Conservation (phyloP, 2,797 vertebrate species). For the Neomorphus geoffroyi region DNA sequence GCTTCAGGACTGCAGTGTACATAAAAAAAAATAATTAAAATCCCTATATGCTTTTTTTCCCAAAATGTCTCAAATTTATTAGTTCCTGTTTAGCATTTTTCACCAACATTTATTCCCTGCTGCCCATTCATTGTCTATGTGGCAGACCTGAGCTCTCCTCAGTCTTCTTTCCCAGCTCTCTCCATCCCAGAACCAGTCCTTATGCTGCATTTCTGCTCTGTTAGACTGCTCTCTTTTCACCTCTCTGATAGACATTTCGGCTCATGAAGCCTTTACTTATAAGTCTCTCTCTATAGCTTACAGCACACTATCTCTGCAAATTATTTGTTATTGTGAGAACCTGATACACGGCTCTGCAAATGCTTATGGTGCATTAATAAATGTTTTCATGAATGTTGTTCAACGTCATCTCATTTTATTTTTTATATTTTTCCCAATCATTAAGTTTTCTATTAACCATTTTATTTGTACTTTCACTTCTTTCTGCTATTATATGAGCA, state of each 20-base stretch:
- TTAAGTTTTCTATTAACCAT: neutral
- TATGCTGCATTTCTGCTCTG: neutral
- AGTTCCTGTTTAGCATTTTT: neutral
- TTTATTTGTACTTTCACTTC: neutral
- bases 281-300: neutral
- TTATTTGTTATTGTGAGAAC: neutral
- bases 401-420: neutral
- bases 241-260: neutral
- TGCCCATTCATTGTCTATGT: neutral
- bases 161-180: neutral
- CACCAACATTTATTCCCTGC: neutral
- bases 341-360: neutral
- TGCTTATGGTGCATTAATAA: neutral
- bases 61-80: neutral
- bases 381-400: neutral
- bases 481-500: neutral
- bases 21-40: neutral
- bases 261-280: neutral
- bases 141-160: neutral
- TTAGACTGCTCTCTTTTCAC: neutral
- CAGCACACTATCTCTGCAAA: neutral
- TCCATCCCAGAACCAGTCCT: neutral
- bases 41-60: fast-evolving
- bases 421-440: neutral
- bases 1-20: neutral